Base-by-base conservation (phyloP, 1,140 invertebrate genomes). In the Nautilus pompilius region DNA sequence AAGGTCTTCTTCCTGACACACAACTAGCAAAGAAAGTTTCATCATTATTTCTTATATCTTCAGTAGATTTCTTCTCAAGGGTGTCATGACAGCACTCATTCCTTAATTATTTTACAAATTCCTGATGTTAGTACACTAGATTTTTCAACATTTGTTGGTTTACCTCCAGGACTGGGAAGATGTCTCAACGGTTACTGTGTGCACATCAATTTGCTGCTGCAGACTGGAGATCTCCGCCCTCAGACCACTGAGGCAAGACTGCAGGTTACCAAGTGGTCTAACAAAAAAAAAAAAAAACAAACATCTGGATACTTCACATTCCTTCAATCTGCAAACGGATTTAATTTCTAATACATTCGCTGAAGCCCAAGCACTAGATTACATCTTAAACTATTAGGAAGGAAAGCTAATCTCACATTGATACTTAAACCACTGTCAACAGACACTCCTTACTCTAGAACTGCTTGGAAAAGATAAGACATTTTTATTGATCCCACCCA, bases 181-280 rank as follows among this genome's bases (percentile, higher is more conserved):
- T 20, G 66, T 70, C 32, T 76, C 66, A 17, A 80, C 62, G 29
- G 73, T 67, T 34, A 56, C 75, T 41, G 75, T 77, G 51, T 81
- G 78, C 5, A 65, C 67, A 41, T 79, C 76, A 65, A 82, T 76
- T 65, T 82, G 80, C 65, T 78, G 73, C 71, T 83, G 81, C 2
- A 83, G 67, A 8, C 76, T 74, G 28, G 69, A 73, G 66, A 83
- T 83, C 67, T 83, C 79, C 34, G 77, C 71, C 46, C 78, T 69
- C 29, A 83, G 66, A 15, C 79, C 77, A 59, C 75, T 74, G 29
- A 83, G 66, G 65, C 82, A 82, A 8, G 72, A 72, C 62, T 82
- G 79, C 24, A 83, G 67, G 62, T 82, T 78, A 48, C 77, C 80
- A 54, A 83, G 66, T 58, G 82, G 81, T 62, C 80, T 82, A 68